Conservation (phyloP, 2,113 vertebrate genomes). For the Atrichornis clamosus region DNA sequence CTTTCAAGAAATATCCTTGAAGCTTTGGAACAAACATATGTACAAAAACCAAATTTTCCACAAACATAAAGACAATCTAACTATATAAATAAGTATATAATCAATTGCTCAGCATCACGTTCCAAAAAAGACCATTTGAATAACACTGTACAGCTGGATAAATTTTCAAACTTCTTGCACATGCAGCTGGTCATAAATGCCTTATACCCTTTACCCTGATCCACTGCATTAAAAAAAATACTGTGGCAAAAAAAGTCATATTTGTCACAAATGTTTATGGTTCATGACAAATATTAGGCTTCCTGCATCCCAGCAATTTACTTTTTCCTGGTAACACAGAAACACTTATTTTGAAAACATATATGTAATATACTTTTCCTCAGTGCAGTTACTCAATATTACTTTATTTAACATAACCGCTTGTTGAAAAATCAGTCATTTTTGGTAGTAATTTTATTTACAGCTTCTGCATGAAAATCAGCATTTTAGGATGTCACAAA, state of each 20-base stretch:
- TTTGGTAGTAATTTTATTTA: neutral
- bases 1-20: neutral
- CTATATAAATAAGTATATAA: neutral
- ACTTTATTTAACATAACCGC: neutral
- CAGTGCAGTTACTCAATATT: rapidly evolving
- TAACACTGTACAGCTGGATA: neutral
- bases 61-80: neutral
- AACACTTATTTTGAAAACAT: neutral
- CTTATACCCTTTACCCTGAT: neutral
- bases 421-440: neutral
- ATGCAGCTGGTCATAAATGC: neutral
- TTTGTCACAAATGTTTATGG: neutral
- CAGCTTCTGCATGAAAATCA: neutral
- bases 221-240: neutral
- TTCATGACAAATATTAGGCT: neutral
- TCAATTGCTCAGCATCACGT: neutral
- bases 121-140: neutral
- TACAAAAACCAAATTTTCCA: neutral
- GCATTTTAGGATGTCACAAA: neutral
- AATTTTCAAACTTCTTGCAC: neutral
- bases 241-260: neutral
- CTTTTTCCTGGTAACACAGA: neutral
- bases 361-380: neutral
- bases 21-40: neutral
- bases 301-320: neutral